Conservation (phyloP, 2,888 invertebrate species). For the Morpho helenor region DNA sequence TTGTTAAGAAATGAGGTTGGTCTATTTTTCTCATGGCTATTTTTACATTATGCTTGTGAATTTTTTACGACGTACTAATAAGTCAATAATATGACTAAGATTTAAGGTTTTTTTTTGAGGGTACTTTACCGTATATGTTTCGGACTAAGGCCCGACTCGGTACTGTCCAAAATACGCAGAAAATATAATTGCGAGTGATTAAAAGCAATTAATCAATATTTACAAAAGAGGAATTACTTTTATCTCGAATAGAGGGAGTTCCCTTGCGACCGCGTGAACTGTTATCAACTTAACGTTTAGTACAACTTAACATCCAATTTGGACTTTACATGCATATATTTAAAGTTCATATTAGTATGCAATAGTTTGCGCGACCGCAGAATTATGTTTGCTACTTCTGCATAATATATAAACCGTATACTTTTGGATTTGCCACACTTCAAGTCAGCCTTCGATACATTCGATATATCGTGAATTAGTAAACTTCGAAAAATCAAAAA, state of each 20-base stretch:
- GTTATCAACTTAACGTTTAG: conserved; percentile 1
- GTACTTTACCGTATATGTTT: no score
- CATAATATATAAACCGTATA: conserved; percentile 3
- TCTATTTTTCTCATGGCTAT: no score
- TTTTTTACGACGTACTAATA: no score
- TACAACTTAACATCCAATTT: background rate
- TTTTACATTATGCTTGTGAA: no score
- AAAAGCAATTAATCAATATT: conserved; percentile 1
- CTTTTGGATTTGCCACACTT: background rate
- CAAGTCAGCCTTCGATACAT: background rate
- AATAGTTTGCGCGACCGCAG: conserved; percentile 1
- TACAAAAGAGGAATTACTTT: conserved; percentile 2
- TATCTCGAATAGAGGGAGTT: conserved; percentile 3
- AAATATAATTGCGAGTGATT: background rate
- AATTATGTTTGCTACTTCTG: background rate
- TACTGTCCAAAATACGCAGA: background rate
- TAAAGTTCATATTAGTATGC: background rate
- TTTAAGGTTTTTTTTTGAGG: no score
- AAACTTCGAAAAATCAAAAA: conserved; percentile 26
- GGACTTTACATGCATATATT: background rate
- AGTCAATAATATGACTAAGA: no score
- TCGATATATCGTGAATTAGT: background rate
- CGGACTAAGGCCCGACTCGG: background rate
- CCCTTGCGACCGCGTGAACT: background rate
- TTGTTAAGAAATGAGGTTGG: no score